Conservation (phyloP, 2,888 invertebrate species). For the Drosophila buzzatii region DNA sequence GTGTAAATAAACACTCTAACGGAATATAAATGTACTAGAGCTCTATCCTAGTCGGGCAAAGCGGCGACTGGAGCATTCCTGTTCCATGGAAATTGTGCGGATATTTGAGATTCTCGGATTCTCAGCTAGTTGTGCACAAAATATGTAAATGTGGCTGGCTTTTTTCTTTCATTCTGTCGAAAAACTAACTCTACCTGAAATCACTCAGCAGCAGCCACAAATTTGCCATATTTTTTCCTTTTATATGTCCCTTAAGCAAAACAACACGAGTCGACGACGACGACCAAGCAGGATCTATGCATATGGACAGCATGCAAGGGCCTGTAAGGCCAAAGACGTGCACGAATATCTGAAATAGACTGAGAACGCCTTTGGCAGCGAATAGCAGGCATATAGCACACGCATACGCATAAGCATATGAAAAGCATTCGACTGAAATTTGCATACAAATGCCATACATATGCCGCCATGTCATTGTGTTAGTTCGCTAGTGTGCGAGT, state of each 20-base stretch:
- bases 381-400: slow-evolving; percentile 34
- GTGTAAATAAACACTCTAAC: too few species aligned
- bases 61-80: not conserved
- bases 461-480: slow-evolving; percentile 40
- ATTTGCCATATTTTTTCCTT: slow-evolving; percentile 41
- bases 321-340: slow-evolving; percentile 18
- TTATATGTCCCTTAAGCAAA: slow-evolving; percentile 53
- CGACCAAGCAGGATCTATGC: slow-evolving; percentile 8
- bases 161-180: not conserved
- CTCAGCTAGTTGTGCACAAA: not conserved
- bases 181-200: slow-evolving; percentile 34
- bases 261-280: slow-evolving; percentile 23
- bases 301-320: not conserved
- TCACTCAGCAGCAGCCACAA: slow-evolving; percentile 47
- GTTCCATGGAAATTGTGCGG: not conserved
- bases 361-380: slow-evolving; percentile 32
- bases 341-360: slow-evolving; percentile 29
- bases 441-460: slow-evolving; percentile 73
- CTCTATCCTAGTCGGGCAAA: not conserved
- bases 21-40: not conserved
- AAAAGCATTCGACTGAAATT: slow-evolving; percentile 66
- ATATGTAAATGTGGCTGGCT: slow-evolving; percentile 47
- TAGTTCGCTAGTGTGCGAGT: slow-evolving; percentile 9
- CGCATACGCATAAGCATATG: slow-evolving; percentile 64
- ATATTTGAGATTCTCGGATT: not conserved